Evolutionary conservation across 64 coral and sea anemone genomes (phyloP), one percentile per base, ranked within the genome.

Genomic region (Montipora cactus): DNA sequence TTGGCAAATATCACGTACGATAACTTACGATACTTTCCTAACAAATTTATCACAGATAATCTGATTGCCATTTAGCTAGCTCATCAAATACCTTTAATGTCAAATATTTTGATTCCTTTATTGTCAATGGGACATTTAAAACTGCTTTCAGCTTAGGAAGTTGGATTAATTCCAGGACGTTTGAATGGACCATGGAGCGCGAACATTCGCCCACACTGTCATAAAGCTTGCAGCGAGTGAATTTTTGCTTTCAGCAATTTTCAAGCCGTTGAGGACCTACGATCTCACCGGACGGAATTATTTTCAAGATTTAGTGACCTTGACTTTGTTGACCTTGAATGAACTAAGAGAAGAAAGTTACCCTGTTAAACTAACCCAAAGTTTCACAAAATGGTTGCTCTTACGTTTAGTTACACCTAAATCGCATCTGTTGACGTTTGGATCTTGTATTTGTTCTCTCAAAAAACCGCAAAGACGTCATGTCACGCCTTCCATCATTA

Each of bases 401-500:
- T 67, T 16, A 18, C 37, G 44, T 64, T 12, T 9, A 7, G 44
- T 9, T 78, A 11, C 15, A 72, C 15, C 45, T 21, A 84, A 44
- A 44, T 86, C 82, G 82, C 82, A 64, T 84, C 67, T 84, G 44
- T 84, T 69, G 81, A 84, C 81, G 81, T 84, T 59, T 49, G 13
- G 6, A 57, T 3, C 1, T 6, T 49, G 47, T 19, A 4, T 19
- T 12, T 13, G 44, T 46, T 28, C 81, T 16, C 47, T 12, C 37
- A 18, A 14, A 67, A 84, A 71, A 69, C 66, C 82, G 82, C 82
- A 86, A 49, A 49, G 64, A 72, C 82, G 82, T 86, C 16, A 72
- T 71, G 82, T 86, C 82, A 86, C 82, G 67, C 82, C 82, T 86
- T 86, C 82, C 62, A 86, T n/a, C 37, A 61, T 7, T 86, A 66